Percentiles rank a stretch among this genome's conserved stretches.
Evolutionary conservation across 2,113 vertebrate genomes (phyloP).

Genomic region (Elephantulus edwardii): DNA sequence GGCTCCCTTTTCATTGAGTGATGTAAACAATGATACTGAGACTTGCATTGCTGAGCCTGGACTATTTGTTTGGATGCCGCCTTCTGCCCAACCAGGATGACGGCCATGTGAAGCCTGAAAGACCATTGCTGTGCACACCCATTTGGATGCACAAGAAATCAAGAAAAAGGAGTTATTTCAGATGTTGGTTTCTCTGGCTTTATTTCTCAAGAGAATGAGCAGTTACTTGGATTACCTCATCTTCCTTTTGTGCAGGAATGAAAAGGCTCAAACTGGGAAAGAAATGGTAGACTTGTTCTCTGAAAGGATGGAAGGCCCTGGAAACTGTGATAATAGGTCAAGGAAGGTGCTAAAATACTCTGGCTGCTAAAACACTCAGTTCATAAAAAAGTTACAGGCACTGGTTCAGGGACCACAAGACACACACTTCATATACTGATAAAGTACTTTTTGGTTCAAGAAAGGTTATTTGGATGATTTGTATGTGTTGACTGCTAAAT

Average conservation of each 20-base stretch:
- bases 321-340: background rate
- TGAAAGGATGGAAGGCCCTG: background rate
- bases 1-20: background rate
- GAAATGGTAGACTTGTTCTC: conserved; percentile 34
- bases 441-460: background rate
- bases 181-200: background rate
- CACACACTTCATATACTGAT: background rate
- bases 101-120: background rate
- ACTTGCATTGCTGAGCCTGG: background rate
- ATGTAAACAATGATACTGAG: background rate
- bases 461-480: background rate
- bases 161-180: background rate
- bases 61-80: background rate
- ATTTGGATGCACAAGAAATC: background rate
- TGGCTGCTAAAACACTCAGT: background rate
- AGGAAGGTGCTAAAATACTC: conserved; percentile 12
- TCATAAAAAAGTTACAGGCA: background rate
- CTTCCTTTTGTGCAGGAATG: background rate
- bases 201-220: conserved; percentile 39
- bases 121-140: background rate
- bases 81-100: background rate
- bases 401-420: background rate
- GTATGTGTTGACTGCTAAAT: background rate
- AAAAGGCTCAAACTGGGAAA: conserved; percentile 17
- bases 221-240: conserved; percentile 9